Evolutionary conservation across 2,888 invertebrate genomes (phyloP), one percentile per base, ranked within the genome.

Genomic region (Apantesis nais): DNA sequence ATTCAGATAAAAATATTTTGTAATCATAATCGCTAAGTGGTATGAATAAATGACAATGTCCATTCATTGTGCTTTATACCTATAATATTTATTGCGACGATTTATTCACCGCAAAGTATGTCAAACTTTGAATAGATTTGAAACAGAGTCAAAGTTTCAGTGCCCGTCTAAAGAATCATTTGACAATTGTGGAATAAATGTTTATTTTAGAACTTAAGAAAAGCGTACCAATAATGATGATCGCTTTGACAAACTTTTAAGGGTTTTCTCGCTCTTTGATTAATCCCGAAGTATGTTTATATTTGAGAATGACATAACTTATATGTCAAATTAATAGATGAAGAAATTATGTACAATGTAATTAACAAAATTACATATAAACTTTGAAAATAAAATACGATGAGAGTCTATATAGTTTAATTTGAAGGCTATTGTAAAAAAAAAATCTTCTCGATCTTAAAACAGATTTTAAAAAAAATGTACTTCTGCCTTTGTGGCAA

Each of bases 121-220:
- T 48, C 29, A 48, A 41, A 73, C 48, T 44, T 64, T 64, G 68
- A 48, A 71, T n/a, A 74, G 25, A 34, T 22, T 71, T 67, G 75
- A 73, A 70, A 64, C 62, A 63, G 71, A 62, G 72, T 60, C 66
- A 61, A 77, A 74, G 75, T 69, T 68, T 74, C 81, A 73, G 76
- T 74, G 55, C 60, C 37, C 71, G 73, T 81, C 73, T 81, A 71
- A 69, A 73, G 72, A 70, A 63, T 72, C 66, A 83, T 77, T 81
- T 72, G 31, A 67, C 68, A 68, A 74, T 70, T 74, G 68, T 75
- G 60, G 74, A 74, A 70, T 71, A 66, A 66, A 65, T 75, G 71
- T 78, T 78, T 78, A 79, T 75, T 75, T 75, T 66, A 64, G 66
- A 70, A 72, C 58, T 63, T 68, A 75, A 62, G 41, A 34, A 63